Evolutionary conservation across 2,888 invertebrate species (phyloP).

Genomic region (Noctua pronuba): DNA sequence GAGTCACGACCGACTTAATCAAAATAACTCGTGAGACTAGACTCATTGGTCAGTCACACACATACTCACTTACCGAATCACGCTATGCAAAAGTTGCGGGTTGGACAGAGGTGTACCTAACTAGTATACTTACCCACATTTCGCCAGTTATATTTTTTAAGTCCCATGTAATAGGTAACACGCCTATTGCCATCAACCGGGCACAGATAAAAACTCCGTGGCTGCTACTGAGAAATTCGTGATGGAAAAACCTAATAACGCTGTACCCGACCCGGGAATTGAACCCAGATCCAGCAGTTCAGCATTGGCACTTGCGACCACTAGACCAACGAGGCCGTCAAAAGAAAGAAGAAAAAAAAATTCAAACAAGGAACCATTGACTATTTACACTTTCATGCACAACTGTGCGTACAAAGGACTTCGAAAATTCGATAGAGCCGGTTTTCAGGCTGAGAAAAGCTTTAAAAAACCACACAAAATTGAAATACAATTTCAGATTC

Average conservation of each 20-base stretch:
- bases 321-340: background rate
- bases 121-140: background rate
- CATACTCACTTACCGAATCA: background rate
- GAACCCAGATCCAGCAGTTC: background rate
- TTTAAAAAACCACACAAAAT: background rate
- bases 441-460: background rate
- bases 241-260: background rate
- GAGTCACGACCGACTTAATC: background rate
- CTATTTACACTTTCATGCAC: background rate
- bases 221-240: background rate
- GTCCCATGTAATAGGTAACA: fast-evolving
- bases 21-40: background rate
- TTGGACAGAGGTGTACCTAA: background rate
- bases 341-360: background rate
- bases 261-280: background rate
- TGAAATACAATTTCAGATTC: background rate
- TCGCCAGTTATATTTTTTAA: background rate
- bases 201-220: background rate
- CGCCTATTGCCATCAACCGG: background rate
- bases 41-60: background rate
- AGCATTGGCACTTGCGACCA: background rate
- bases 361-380: background rate
- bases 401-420: background rate
- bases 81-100: too few relatives aligned
- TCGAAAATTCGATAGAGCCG: background rate